These are phyloP conservation scores for Pterocles gutturalis DNA, from an alignment of 2,113 vertebrate species.

Conservation along the genomic window DNA sequence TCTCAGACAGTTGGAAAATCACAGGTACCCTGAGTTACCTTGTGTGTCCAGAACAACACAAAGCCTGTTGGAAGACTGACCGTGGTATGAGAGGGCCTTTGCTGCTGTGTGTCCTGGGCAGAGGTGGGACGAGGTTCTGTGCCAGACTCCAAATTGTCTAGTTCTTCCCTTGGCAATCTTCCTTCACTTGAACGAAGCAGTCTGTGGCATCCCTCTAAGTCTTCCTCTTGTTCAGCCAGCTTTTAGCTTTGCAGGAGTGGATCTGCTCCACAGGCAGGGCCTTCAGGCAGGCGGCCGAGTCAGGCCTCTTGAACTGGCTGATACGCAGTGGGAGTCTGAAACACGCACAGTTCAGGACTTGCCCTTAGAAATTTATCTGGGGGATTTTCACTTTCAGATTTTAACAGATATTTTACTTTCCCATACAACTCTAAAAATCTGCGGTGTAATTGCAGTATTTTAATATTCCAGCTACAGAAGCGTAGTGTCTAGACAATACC, in stretches of 20 bases:
- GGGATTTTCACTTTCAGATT: not conserved
- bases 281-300: not conserved
- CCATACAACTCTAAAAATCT: not conserved
- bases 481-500: constrained; percentile 28
- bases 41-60: not conserved
- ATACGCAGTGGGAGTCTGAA: not conserved
- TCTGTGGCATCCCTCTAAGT: not conserved
- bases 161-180: not conserved
- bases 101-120: not conserved
- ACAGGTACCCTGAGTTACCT: not conserved
- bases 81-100: not conserved
- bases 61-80: not conserved
- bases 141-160: not conserved
- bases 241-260: not conserved
- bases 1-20: not conserved
- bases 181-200: not conserved
- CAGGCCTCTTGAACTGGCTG: not conserved
- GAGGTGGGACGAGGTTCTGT: not conserved
- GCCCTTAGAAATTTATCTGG: not conserved
- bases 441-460: not conserved
- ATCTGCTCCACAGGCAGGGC: not conserved
- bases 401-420: not conserved
- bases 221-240: not conserved
- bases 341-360: rapidly evolving
- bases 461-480: constrained; percentile 29